Evolutionary conservation across 2,113 vertebrate species (phyloP).

Genomic region (Calidris pugnax): DNA sequence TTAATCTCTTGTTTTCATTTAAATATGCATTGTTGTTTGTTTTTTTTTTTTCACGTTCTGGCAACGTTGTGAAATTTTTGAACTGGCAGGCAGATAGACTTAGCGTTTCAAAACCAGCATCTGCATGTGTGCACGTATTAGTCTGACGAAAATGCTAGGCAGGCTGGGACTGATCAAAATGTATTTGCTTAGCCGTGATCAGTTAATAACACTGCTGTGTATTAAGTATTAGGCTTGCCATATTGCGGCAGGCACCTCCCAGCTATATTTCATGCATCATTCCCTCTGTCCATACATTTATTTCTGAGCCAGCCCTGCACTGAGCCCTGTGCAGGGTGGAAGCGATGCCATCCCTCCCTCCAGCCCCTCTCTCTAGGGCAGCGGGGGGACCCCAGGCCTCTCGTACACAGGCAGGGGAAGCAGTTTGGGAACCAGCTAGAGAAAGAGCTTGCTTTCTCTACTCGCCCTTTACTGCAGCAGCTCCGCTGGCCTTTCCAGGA

Average conservation of each 20-base stretch:
- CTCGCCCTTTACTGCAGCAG: neutral
- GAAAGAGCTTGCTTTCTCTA: neutral
- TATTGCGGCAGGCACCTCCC: neutral
- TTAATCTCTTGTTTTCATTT: neutral
- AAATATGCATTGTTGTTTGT: neutral
- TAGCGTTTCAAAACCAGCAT: neutral
- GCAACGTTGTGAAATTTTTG: neutral
- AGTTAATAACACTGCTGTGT: neutral
- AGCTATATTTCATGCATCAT: neutral
- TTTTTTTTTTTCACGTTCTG: neutral
- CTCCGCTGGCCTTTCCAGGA: neutral
- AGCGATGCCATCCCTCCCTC: neutral
- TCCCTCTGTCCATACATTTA: neutral
- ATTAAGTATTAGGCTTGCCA: neutral
- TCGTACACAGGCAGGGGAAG: neutral
- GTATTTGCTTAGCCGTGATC: neutral
- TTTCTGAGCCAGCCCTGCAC: neutral
- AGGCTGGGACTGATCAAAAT: neutral
- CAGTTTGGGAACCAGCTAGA: neutral
- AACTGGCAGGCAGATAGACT: neutral
- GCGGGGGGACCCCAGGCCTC: neutral
- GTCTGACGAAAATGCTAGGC: neutral
- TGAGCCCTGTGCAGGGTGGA: neutral
- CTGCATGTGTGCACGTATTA: neutral
- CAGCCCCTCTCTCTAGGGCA: neutral